Evolutionary conservation across 2,113 vertebrate genomes (phyloP).

Genomic region (Ptilonorhynchus violaceus): DNA sequence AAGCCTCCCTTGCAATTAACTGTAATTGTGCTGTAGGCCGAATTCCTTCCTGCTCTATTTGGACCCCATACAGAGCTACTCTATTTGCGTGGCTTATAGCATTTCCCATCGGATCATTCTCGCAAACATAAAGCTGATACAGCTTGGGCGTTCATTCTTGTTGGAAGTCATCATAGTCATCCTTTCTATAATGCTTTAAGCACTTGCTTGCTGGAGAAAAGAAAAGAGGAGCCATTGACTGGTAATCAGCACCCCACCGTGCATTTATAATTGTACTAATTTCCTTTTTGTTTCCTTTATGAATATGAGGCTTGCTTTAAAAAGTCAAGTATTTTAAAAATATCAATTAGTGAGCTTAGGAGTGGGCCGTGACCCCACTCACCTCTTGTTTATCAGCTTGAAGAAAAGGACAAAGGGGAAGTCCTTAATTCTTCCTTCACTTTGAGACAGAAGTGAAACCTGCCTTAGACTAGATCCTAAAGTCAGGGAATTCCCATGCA

Average conservation of each 20-base stretch:
- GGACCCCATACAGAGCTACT: conserved; percentile 47
- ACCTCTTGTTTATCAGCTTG: neutral
- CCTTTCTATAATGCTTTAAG: conserved; percentile 33
- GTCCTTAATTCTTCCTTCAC: neutral
- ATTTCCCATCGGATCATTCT: conserved; percentile 51
- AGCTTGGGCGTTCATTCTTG: conserved; percentile 26
- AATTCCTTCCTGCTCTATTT: conserved; percentile 52
- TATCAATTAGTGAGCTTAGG: neutral
- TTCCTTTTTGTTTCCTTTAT: conserved; percentile 60
- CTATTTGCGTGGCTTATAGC: conserved; percentile 13
- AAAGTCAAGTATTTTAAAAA: conserved; percentile 49
- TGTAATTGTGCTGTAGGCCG: conserved; percentile 49
- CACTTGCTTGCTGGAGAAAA: conserved; percentile 30
- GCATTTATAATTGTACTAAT: conserved; percentile 44
- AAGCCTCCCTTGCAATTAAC: conserved; percentile 47
- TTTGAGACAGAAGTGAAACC: neutral
- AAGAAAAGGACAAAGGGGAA: neutral
- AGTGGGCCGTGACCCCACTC: conserved; percentile 4
- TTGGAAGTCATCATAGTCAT: conserved; percentile 45
- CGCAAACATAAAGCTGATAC: conserved; percentile 34
- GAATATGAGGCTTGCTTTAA: conserved; percentile 19
- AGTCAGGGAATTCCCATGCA: neutral
- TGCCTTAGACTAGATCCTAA: neutral
- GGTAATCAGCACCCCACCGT: conserved; percentile 50
- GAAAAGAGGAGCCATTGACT: conserved; percentile 27